A percentile compares a stretch with the other conserved stretches of the same genome.
These are phyloP conservation scores for Phyllostomus hastatus DNA, from an alignment of 2,113 vertebrate species.

Conservation along the genomic window DNA sequence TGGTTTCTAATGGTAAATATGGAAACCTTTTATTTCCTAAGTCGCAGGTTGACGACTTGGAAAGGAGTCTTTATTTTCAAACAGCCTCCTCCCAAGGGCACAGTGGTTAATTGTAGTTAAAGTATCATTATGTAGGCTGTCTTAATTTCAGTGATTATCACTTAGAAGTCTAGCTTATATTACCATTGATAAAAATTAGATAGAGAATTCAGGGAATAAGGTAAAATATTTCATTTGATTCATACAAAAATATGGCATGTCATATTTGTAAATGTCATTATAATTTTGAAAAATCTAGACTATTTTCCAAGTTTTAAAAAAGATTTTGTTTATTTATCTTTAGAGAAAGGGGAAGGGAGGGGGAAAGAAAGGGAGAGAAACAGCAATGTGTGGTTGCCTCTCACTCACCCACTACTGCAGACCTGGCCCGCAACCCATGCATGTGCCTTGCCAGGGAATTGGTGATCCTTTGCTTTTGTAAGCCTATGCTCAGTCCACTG, in stretches of 20 bases:
- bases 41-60: background rate
- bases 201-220: background rate
- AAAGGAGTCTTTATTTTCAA: background rate
- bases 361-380: too few relatives aligned
- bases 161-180: background rate
- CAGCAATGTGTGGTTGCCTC: too few relatives aligned
- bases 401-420: too few relatives aligned
- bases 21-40: constrained; percentile 21
- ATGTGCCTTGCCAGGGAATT: too few relatives aligned
- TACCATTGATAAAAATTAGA: background rate
- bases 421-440: too few relatives aligned
- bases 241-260: background rate
- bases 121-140: background rate
- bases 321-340: too few relatives aligned
- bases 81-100: background rate
- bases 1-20: background rate
- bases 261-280: background rate
- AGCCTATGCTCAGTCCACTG: too few relatives aligned
- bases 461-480: too few relatives aligned
- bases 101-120: background rate
- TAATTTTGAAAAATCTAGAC: background rate
- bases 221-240: background rate
- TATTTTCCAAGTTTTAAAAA: background rate
- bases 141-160: background rate
- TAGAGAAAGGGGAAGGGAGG: too few relatives aligned